phyloP scores from a whole-genome alignment of 2,113 vertebrate species.

The Blennius ocellaris region DNA sequence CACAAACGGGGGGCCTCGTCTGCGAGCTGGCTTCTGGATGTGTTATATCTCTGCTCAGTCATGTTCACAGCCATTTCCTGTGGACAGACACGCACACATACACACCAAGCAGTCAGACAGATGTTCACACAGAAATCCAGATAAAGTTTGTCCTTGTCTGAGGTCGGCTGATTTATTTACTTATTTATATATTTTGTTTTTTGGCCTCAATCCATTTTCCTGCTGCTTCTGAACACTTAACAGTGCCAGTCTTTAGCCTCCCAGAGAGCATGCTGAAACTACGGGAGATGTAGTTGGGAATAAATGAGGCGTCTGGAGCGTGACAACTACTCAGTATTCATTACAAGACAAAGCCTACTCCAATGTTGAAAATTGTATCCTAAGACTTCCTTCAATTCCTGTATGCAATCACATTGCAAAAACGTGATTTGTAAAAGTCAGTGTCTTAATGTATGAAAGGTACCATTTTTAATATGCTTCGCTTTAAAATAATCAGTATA shows the following conservation, averaged over 20 bases:
- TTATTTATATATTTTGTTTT: background rate
- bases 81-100: background rate
- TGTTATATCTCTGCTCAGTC: conserved; percentile 5
- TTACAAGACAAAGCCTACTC: background rate
- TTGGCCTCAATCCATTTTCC: conserved; percentile 6
- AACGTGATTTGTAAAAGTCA: too few species aligned
- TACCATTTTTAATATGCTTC: too few species aligned
- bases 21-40: background rate
- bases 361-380: too few species aligned
- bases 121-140: conserved; percentile 11
- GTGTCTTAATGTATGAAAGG: too few species aligned
- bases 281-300: background rate
- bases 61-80: background rate
- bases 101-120: conserved; percentile 19
- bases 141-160: conserved; percentile 45
- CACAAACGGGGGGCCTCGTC: background rate
- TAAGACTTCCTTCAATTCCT: too few species aligned
- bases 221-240: conserved; percentile 40
- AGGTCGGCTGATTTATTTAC: conserved; percentile 31
- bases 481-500: too few species aligned
- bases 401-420: too few species aligned
- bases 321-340: background rate
- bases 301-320: background rate
- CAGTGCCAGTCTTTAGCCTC: background rate
- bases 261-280: background rate